Evolutionary conservation across 2,113 vertebrate genomes (phyloP), one percentile per base, ranked within the genome.

Genomic region (Alosa alosa): DNA sequence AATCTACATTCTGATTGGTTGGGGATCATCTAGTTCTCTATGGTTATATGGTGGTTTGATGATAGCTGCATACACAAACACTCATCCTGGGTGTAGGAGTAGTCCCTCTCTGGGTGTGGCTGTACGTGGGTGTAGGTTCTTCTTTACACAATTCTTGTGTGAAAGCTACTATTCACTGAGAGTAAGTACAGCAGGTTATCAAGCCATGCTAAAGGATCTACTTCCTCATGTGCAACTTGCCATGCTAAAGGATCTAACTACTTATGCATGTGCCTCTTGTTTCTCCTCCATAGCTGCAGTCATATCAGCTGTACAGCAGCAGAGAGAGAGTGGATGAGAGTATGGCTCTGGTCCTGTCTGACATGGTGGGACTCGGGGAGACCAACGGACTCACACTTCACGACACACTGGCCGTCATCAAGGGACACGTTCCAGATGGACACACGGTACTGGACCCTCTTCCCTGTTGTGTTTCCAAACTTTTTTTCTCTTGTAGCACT

Each of bases 361-460:
- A 95, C 20, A 25, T 90, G 0, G 90, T 91, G 91, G 95, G 94
- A 15, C 83, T 95, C 31, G 90, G 92, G 1, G 92, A 91, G 25
- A 84, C 64, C 31, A 90, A 81, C 0, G 92, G 94, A 83, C 86
- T 92, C 78, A 93, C 89, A n/a, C 90, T 95, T 20, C 90, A 93
- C 64, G 93, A 95, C 86, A 84, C 90, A 36, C 90, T 95, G 88
- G 88, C 92, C 0, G 84, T 93, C 81, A 84, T 95, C 86, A 94
- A 93, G 89, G 95, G 95, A 13, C 93, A 94, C 18, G 92, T 89
- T 2, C 92, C 93, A n/a, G 94, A 95, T 41, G 94, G 93, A 83
- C 91, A 95, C 91, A 92, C 84, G 90, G 94, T 94, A 87, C 3
- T 64, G 3, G 45, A 20, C 36, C 45, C 4, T 13, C 15, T 55